A percentile compares a stretch with the other conserved stretches of the same genome.
Evolutionary conservation across 2,113 vertebrate genomes (phyloP).

Genomic region (Mungos mungo): DNA sequence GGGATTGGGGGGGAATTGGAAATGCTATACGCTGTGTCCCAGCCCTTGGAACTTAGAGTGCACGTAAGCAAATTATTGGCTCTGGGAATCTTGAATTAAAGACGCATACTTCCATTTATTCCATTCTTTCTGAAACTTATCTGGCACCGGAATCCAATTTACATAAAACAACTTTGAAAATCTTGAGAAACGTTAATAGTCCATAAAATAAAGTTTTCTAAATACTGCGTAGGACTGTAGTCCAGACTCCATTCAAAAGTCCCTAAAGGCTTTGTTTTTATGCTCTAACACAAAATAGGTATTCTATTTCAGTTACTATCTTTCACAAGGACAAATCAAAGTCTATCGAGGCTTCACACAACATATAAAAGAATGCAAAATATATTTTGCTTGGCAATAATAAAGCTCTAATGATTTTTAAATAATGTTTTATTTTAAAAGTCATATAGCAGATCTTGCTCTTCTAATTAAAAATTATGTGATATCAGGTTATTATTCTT

Average conservation of each 20-base stretch:
- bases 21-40: neutral
- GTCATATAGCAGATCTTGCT: neutral
- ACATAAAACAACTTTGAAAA: neutral
- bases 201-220: neutral
- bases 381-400: neutral
- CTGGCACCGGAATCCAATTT: neutral
- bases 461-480: neutral
- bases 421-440: constrained; percentile 10
- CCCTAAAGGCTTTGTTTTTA: neutral
- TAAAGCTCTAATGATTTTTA: constrained; percentile 5
- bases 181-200: neutral
- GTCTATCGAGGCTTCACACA: neutral
- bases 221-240: neutral
- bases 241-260: neutral
- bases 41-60: neutral
- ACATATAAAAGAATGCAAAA: neutral
- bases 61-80: neutral
- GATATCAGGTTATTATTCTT: neutral
- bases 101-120: neutral
- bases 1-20: neutral
- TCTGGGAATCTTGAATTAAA: neutral
- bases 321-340: neutral
- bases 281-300: neutral
- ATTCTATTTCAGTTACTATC: neutral
- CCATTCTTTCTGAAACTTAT: neutral